Base-by-base conservation (phyloP, 1,140 invertebrate species). In the Tyrophagus putrescentiae region DNA sequence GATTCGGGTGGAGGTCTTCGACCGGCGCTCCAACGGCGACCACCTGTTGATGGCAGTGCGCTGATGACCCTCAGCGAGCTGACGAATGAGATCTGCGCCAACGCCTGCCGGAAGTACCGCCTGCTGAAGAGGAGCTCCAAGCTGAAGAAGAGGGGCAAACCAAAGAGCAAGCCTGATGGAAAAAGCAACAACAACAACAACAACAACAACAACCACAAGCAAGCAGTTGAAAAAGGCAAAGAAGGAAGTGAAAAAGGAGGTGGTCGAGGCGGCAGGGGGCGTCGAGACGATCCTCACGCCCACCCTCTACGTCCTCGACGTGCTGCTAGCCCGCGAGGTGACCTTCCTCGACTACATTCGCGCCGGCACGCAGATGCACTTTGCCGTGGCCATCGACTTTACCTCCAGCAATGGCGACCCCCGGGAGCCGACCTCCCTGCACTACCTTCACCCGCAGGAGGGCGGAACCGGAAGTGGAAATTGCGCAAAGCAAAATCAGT, bases 391-490 rank as follows among this genome's bases (percentile, higher is more conserved):
- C 29, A 76, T 84, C 59, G 82, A 84, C 69, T 84, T 84, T 67
- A 83, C 81, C n/a, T 78, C 77, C 13, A 82, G 81, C 7, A 83
- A 83, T 73, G 78, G 80, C 13, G 74, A 80, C 64, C 79, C 79
- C 6, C 68, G 72, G 41, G 68, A 73, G n/a, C 72, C 77, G 0
- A 67, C 71, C 4, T 81, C 79, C 1, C 71, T 83, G 6, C 81
- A 83, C 68, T 71, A 71, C 63, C 68, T 71, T 1, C 54, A 62
- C 31, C 42, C 28, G 16, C 33, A 28, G 11, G 33, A n/a, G n/a
- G n/a, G n/a, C n/a, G n/a, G n/a, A n/a, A n/a, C n/a, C n/a, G n/a
- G n/a, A n/a, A n/a, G n/a, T n/a, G n/a, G n/a, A n/a, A n/a, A n/a
- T n/a, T n/a, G 27, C n/a, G 66, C 69, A 21, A 65, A 71, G 32